Evolutionary conservation across 2,113 vertebrate species (phyloP).

Genomic region (Bos javanicus): DNA sequence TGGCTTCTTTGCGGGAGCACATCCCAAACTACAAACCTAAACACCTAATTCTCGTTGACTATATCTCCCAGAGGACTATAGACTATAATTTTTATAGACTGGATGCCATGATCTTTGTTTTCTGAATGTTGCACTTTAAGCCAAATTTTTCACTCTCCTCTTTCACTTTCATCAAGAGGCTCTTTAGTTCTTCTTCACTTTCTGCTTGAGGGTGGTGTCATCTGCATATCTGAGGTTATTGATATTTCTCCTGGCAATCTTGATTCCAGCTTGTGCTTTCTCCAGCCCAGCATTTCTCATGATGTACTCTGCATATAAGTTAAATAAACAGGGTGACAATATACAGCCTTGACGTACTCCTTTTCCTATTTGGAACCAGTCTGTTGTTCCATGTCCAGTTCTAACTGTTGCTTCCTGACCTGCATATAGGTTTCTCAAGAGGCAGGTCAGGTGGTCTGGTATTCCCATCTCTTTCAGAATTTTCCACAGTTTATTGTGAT

Average conservation of each 20-base stretch:
- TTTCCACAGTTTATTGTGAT: too few relatives aligned
- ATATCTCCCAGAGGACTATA: neutral
- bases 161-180: neutral
- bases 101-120: neutral
- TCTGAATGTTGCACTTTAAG: neutral
- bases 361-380: too few relatives aligned
- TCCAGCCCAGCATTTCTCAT: neutral
- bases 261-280: neutral
- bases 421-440: too few relatives aligned
- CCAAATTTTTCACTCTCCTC: neutral
- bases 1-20: neutral
- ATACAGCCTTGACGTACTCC: too few relatives aligned
- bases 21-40: neutral
- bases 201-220: neutral
- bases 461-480: too few relatives aligned
- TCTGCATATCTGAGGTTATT: neutral
- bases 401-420: too few relatives aligned
- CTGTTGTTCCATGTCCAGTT: too few relatives aligned
- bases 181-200: neutral
- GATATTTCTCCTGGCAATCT: neutral
- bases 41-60: neutral
- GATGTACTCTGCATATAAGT: too few relatives aligned
- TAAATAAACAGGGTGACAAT: too few relatives aligned
- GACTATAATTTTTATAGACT: neutral
- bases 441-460: too few relatives aligned